Conservation (phyloP, 2,888 invertebrate species). For the Hemicrepidius hirtus region DNA sequence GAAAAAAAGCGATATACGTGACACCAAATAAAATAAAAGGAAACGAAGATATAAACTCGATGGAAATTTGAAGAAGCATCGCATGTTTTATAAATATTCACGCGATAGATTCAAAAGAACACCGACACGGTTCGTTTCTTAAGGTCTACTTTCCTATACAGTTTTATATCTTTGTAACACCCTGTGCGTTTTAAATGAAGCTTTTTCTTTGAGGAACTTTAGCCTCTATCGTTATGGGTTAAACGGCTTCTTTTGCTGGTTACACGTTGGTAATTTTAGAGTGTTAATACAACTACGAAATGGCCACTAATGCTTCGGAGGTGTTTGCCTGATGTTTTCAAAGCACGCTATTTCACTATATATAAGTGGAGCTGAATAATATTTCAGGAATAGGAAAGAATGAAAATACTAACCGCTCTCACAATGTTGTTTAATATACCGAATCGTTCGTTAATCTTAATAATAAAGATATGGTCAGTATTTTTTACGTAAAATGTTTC, state of each 20-base stretch:
- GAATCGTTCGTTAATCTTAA: too few relatives aligned
- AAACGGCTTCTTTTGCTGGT: slow-evolving; percentile 44
- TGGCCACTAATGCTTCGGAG: slow-evolving; percentile 72
- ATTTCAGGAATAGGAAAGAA: slow-evolving; percentile 21
- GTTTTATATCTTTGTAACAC: slow-evolving; percentile 47
- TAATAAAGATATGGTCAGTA: too few relatives aligned
- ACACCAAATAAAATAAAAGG: slow-evolving; percentile 37
- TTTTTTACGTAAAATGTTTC: too few relatives aligned
- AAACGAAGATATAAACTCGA: slow-evolving; percentile 45
- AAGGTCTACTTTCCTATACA: slow-evolving; percentile 41
- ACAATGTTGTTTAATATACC: not conserved
- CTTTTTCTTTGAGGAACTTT: slow-evolving; percentile 27
- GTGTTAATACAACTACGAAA: slow-evolving; percentile 71
- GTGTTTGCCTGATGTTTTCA: slow-evolving; percentile 70
- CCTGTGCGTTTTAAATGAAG: slow-evolving; percentile 36
- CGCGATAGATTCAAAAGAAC: slow-evolving; percentile 52
- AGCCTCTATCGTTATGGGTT: slow-evolving; percentile 23
- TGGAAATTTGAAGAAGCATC: slow-evolving; percentile 54
- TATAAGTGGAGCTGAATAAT: slow-evolving; percentile 35
- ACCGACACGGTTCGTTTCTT: slow-evolving; percentile 38
- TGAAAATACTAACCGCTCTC: slow-evolving; percentile 15
- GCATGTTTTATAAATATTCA: slow-evolving; percentile 55
- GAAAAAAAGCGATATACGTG: slow-evolving; percentile 28
- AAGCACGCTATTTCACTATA: slow-evolving; percentile 66
- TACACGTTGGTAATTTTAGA: slow-evolving; percentile 63